Conservation (phyloP, 2,797 vertebrate genomes). For the Ceyx erithaca region DNA sequence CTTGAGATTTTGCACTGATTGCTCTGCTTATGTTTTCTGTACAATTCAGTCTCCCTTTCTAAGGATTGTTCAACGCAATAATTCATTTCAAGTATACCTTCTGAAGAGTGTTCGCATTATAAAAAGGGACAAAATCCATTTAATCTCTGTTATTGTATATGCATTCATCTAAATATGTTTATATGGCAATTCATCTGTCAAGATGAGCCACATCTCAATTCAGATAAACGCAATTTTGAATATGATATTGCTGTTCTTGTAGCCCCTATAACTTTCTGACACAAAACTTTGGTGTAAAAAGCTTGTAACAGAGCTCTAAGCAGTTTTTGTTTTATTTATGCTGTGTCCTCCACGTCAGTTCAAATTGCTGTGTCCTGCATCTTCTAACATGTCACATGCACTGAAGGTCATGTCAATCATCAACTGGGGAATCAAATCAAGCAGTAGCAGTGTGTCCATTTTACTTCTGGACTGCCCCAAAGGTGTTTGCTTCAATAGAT, state of each 20-base stretch:
- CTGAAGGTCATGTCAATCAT: neutral
- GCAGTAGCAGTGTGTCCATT: neutral
- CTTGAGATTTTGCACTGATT: accelerated
- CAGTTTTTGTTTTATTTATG: neutral
- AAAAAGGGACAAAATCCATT: neutral
- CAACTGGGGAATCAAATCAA: neutral
- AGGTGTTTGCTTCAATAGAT: neutral
- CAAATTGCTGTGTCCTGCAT: neutral
- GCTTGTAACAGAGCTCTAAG: neutral
- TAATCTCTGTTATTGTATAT: neutral
- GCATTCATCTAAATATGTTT: neutral
- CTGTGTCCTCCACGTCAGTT: neutral
- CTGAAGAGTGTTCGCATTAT: neutral
- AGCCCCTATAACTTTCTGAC: conserved; percentile 4
- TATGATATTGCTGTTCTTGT: neutral
- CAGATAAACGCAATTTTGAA: neutral
- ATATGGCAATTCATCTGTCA: neutral
- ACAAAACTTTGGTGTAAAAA: neutral
- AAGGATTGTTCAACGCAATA: neutral
- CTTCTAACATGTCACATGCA: neutral
- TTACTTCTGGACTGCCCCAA: conserved; percentile 17
- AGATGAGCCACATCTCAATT: neutral
- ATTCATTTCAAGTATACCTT: neutral
- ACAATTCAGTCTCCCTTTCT: neutral
- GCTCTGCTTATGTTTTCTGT: neutral